Evolutionary conservation across 2,113 vertebrate species (phyloP), one percentile per base, ranked within the genome.

Genomic region (Oenanthe melanoleuca): DNA sequence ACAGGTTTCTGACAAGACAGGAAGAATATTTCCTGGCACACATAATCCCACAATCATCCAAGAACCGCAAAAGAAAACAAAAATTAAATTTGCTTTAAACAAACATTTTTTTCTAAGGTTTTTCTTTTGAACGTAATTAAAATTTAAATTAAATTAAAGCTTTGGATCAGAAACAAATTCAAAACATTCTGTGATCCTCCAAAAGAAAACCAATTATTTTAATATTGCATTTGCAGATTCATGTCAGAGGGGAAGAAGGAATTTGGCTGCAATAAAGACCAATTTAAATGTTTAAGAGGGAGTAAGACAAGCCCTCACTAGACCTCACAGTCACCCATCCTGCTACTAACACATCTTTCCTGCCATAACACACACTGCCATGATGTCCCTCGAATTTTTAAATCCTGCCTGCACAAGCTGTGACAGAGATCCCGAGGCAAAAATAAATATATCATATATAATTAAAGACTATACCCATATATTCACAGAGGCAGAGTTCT

Each of bases 361-460:
- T 60, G 15, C 55, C 66, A 63, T 0, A 1, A 52, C 69, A 80
- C 37, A 40, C 45, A 14, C 33, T 80, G 79, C 89, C 84, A 73
- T 2, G 18, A 49, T 38, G 77, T 56, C 80, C 92, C 56, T 95
- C 14, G 0, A 84, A 86, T 57, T 92, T 53, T 88, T 65, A 93
- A 80, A 82, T 86, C 92, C 79, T 86, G 61, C 70, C 81, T 88
- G 82, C 85, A 83, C 90, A 92, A 86, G 44, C 75, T 92, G 31
- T 90, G 94, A 94, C 74, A 94, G 94, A 88, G 66, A 71, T 94
- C 92, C 91, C 2, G 56, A 92, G 88, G 91, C 96, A 95, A 94
- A 97, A 96, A 90, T 94, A 97, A 96, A 93, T 92, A 90, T 15
- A 94, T 80, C 90, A 93, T 96, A 70, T 75, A 89, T 96, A 96